Evolutionary conservation across 2,888 invertebrate species (phyloP).

Genomic region (Eulithis prunata): DNA sequence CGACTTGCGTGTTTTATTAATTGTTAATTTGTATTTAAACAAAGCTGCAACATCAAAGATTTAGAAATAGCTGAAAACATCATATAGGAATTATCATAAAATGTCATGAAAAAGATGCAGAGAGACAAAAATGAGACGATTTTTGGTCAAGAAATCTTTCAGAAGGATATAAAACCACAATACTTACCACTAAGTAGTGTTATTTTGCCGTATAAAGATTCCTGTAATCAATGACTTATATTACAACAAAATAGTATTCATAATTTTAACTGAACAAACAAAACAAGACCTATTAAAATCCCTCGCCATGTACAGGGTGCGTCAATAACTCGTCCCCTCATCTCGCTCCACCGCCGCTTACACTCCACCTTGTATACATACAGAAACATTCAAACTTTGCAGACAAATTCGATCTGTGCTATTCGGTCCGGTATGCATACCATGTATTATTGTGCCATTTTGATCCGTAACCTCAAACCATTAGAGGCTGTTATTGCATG

Average conservation of each 20-base stretch:
- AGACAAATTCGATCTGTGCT: slow-evolving; percentile 80
- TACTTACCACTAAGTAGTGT: too few species aligned
- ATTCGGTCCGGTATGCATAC: slow-evolving; percentile 65
- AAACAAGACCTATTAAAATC: slow-evolving; percentile 31
- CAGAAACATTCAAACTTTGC: slow-evolving; percentile 82
- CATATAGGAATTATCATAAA: too few species aligned
- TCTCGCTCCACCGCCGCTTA: slow-evolving; percentile 58
- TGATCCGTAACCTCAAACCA: slow-evolving; percentile 44
- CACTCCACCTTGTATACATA: slow-evolving; percentile 65
- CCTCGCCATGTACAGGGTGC: slow-evolving; percentile 29
- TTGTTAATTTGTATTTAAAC: slow-evolving; percentile 63
- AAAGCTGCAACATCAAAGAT: background rate
- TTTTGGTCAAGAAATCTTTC: too few species aligned
- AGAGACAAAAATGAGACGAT: too few species aligned
- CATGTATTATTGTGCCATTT: slow-evolving; percentile 48
- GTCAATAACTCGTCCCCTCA: slow-evolving; percentile 57
- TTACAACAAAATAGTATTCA: slow-evolving; percentile 7
- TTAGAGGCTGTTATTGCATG: slow-evolving; percentile 46
- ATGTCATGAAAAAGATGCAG: too few species aligned
- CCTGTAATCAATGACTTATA: too few species aligned
- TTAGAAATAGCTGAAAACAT: too few species aligned
- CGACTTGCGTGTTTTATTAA: slow-evolving; percentile 57
- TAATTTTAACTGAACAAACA: slow-evolving; percentile 4
- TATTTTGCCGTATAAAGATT: too few species aligned
- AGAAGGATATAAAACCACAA: too few species aligned